A percentile compares a stretch with the other conserved stretches of the same genome.
Conservation (phyloP, 2,888 invertebrate species). For the Cerastoderma edule region DNA sequence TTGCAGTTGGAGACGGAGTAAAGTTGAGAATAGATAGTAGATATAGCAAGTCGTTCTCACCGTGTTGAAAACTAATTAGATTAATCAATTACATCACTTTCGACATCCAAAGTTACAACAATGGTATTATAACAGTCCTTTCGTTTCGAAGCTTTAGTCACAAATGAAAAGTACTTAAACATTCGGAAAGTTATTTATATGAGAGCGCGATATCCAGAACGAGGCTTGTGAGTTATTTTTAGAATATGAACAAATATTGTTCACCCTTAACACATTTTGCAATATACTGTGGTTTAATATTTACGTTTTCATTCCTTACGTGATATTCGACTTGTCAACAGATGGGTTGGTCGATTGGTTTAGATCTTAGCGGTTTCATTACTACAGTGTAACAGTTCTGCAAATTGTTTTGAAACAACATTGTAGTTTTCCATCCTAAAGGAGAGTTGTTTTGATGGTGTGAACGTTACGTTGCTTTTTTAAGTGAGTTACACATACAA, state of each 20-base stretch:
- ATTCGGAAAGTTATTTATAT: neutral
- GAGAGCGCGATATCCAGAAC: neutral
- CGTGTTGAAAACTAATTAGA: neutral
- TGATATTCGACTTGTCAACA: too few species aligned
- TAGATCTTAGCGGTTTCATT: too few species aligned
- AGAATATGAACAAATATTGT: constrained; percentile 4
- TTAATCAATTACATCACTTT: neutral
- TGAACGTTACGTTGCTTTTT: neutral
- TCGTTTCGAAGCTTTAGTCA: neutral
- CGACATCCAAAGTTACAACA: constrained; percentile 1
- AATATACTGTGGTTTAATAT: neutral
- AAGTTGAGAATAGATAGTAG: neutral
- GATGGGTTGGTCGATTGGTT: too few species aligned
- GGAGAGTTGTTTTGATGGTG: neutral
- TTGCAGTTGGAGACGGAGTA: constrained; percentile 1
- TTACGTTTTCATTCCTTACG: too few species aligned
- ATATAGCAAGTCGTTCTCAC: constrained; percentile 18
- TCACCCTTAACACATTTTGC: neutral
- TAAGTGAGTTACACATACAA: neutral
- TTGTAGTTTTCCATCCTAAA: too few species aligned
- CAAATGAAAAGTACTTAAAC: constrained; percentile 11
- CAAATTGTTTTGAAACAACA: too few species aligned
- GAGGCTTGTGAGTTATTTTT: neutral
- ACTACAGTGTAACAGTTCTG: too few species aligned
- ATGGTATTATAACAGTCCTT: neutral